Conservation (phyloP, 2,888 invertebrate genomes). For the Eurytoma adleriae region DNA sequence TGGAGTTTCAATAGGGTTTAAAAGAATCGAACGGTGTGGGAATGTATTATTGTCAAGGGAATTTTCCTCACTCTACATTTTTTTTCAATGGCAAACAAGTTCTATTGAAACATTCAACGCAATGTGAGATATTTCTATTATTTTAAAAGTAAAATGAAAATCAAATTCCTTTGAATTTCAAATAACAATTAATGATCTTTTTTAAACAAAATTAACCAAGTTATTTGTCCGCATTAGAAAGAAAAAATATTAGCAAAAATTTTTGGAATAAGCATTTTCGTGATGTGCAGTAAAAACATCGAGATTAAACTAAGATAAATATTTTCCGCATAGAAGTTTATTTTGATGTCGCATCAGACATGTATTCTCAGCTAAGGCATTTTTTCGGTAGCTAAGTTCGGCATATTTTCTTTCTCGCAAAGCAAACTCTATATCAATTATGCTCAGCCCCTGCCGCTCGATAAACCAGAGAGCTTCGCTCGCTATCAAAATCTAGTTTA, state of each 20-base stretch:
- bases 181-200: too few relatives aligned
- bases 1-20: too few relatives aligned
- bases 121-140: not conserved
- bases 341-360: too few relatives aligned
- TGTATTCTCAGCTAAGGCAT: too few relatives aligned
- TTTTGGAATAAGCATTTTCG: too few relatives aligned
- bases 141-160: not conserved
- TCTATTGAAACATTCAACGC: not conserved
- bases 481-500: constrained; percentile 42
- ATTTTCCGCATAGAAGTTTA: too few relatives aligned
- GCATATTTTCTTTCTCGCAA: constrained; percentile 2
- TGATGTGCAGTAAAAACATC: too few relatives aligned
- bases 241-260: too few relatives aligned
- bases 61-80: constrained; percentile 1
- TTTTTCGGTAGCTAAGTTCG: not conserved
- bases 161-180: too few relatives aligned
- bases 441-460: not conserved
- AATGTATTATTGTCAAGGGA: not conserved
- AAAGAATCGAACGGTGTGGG: not conserved
- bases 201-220: too few relatives aligned
- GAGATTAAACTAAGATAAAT: too few relatives aligned
- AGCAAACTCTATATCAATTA: constrained; percentile 11
- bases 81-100: not conserved
- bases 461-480: not conserved
- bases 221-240: too few relatives aligned